Evolutionary conservation across 2,797 vertebrate species (phyloP).

Genomic region (Yasuhikotakia modesta): DNA sequence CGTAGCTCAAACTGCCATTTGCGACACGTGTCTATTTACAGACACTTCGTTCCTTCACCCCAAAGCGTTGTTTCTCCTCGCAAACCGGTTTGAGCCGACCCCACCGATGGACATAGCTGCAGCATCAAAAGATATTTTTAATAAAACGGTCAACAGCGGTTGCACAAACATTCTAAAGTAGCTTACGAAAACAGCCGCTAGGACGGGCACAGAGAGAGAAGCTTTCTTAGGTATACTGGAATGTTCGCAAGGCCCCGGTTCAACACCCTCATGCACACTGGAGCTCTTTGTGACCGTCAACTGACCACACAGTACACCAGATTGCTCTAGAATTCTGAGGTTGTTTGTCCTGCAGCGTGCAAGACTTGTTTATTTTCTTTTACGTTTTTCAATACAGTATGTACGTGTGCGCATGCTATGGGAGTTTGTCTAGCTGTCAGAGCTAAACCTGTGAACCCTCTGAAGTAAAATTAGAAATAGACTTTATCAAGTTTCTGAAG

Average conservation of each 20-base stretch:
- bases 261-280: conserved; percentile 61
- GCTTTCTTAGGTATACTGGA: conserved; percentile 64
- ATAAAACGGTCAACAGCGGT: conserved; percentile 65
- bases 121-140: conserved; percentile 67
- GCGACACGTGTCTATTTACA: conserved; percentile 46
- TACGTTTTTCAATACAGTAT: conserved; percentile 56
- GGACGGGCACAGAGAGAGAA: conserved; percentile 57
- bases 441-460: conserved; percentile 30
- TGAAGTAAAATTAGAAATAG: conserved; percentile 56
- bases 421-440: conserved; percentile 38
- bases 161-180: conserved; percentile 71
- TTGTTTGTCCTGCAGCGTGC: conserved; percentile 55
- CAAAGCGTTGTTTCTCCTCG: conserved; percentile 65
- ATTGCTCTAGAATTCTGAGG: conserved; percentile 61
- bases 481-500: conserved; percentile 52
- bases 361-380: conserved; percentile 65
- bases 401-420: conserved; percentile 24
- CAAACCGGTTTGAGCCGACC: conserved; percentile 62
- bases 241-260: conserved; percentile 61
- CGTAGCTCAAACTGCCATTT: conserved; percentile 15
- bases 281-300: conserved; percentile 62
- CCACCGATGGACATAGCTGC: conserved; percentile 53
- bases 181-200: conserved; percentile 67
- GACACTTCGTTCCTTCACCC: conserved; percentile 63
- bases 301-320: conserved; percentile 59